Evolutionary conservation across 2,113 vertebrate species (phyloP), one percentile per base, ranked within the genome.

Genomic region (Neogobius melanostomus): DNA sequence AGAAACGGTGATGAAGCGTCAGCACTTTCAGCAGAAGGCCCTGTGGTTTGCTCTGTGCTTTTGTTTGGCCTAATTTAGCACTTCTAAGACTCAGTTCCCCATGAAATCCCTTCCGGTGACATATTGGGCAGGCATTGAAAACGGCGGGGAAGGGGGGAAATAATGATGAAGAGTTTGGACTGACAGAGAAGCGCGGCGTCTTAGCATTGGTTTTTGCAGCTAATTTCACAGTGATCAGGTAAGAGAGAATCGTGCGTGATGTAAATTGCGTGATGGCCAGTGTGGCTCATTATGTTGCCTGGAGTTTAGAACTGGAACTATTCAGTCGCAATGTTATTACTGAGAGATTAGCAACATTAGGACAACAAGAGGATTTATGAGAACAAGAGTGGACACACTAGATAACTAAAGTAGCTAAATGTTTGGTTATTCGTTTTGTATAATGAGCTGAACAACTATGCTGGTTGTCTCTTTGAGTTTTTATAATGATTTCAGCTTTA

Each of bases 201-300:
- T 85, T 78, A 72, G 70, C 8, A 4, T 15, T 48, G 42, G 51
- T 79, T 81, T 82, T 82, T 56, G 11, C 59, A 68, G 46, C 71
- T 77, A 71, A 86, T 86, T 88, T 89, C 80, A 85, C 84, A 85
- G 74, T 76, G 68, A 85, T 83, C 72, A 71, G 66, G 71, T 84
- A 68, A 52, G 67, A 50, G 51, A 59, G 57, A 84, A 72, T 65
- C 52, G 48, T 54, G 21, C 36, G 7, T 0, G 65, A 69, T 49
- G 68, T 66, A 53, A 74, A 73, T 15, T 28, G 64, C 57, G 16
- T 45, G 45, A 64, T 71, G 57, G 64, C 71, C 71, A 82, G 44
- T 68, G 71, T 78, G 56, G 36, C 28, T 72, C 64, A 68, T 73
- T 68, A 61, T 7, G 6, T 28, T n/a, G 51, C 21, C 59, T 45